Base-by-base conservation (phyloP, 2,888 invertebrate genomes). In the Oxystoma pomonae region DNA sequence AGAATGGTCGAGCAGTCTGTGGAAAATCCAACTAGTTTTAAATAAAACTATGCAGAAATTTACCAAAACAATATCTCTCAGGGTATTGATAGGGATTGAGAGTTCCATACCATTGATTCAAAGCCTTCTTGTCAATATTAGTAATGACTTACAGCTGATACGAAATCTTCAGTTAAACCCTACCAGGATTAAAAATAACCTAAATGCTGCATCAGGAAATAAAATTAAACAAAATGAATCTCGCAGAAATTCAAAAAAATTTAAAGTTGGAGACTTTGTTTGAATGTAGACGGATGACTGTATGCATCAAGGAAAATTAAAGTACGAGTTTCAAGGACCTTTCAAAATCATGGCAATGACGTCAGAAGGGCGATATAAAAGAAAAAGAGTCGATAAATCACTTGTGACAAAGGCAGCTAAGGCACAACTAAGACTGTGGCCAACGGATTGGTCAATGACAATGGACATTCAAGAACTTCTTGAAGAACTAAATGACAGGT, bases 1-100 rank as follows among this genome's bases (percentile, higher is more conserved):
- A 59, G 62, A 59, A 35, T 62, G 62, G 59, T 20, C 61, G 3
- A 61, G 50, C 12, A 21, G 16, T 5, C 51, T 61, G 5, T 67
- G 65, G 65, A 69, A 67, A 58, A 67, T 69, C 17, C 66, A 69
- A 50, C 55, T 67, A 5, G 65, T 69, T 9, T 52, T 67, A 17
- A 69, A 69, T 20, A 65, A 60, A 2, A 69, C 71, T 2, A 53
- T 69, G 49, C 69, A 71, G 49, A 71, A 71, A 64, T 59, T 69
- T 3, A 68, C 60, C 9, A 22, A 65, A 60, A 62, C 55, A 20
- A 62, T 68, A 20, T 70, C 72, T 16, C 35, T 72, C 35, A 61
- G 65, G 58, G 61, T 65, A 12, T 21, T 69, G 16, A 59, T 72
- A 12, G 70, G 68, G 55, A 69, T 70, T 22, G 57, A 64, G 16